These are phyloP conservation scores for Mythimna vitellina DNA, from an alignment of 2,888 invertebrate species.

Conservation along the genomic window DNA sequence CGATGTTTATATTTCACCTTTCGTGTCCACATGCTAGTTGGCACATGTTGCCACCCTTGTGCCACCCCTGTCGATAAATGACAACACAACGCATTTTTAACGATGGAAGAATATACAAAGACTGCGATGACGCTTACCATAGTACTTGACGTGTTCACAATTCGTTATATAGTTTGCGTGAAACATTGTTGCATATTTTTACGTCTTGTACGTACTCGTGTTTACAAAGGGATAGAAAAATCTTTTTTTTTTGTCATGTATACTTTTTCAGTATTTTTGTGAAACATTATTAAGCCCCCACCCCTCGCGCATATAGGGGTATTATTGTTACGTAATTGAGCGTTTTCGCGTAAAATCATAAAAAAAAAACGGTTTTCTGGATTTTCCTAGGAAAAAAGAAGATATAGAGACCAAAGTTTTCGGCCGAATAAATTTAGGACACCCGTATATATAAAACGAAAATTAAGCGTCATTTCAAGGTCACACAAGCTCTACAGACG, in stretches of 20 bases:
- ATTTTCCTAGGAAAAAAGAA: no score
- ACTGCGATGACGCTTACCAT: conserved; percentile 2
- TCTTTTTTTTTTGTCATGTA: not conserved
- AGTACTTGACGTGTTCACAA: conserved; percentile 13
- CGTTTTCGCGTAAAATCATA: no score
- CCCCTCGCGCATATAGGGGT: no score
- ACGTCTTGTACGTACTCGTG: not conserved
- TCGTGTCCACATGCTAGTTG: conserved; percentile 34
- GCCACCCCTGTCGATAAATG: conserved; percentile 32
- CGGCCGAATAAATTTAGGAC: no score
- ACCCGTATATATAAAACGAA: no score
- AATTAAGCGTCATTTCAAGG: no score
- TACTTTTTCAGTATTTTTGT: no score
- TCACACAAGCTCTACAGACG: no score
- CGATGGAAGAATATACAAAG: conserved; percentile 53
- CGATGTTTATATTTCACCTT: conserved; percentile 14
- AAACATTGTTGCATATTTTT: not conserved
- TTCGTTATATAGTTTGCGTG: not conserved
- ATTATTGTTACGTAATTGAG: no score
- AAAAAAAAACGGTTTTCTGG: no score
- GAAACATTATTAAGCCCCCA: no score
- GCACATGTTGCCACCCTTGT: conserved; percentile 5
- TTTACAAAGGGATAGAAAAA: not conserved
- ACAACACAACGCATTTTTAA: conserved; percentile 39
- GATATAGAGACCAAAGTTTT: no score